Percentiles rank a stretch among this genome's conserved stretches.
Evolutionary conservation across 2,113 vertebrate genomes (phyloP).

Genomic region (Maylandia zebra): DNA sequence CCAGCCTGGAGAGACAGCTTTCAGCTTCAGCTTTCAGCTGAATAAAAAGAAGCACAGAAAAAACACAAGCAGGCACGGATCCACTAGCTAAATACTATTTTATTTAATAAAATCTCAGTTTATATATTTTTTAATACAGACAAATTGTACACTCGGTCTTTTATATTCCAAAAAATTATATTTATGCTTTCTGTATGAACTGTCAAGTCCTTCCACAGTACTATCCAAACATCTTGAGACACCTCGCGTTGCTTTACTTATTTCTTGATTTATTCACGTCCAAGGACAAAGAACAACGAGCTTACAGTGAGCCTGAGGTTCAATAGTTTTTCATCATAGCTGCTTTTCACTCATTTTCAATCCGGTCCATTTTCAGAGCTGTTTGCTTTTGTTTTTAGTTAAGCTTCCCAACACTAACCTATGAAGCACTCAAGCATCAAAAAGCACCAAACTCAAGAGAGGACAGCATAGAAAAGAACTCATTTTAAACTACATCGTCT

Average conservation of each 20-base stretch:
- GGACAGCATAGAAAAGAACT: not conserved
- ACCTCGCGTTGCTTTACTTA: not conserved
- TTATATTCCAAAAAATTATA: not conserved
- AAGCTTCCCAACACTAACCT: not conserved
- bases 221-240: not conserved
- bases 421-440: not conserved
- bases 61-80: not conserved
- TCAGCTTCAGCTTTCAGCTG: not conserved
- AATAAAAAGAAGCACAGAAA: not conserved
- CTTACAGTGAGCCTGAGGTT: not conserved
- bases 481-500: not conserved
- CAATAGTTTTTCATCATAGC: accelerated
- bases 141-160: not conserved
- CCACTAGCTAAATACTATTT: not conserved
- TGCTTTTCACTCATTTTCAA: not conserved
- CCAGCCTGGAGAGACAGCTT: conserved; percentile 38
- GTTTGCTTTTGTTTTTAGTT: not conserved
- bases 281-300: not conserved
- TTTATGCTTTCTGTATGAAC: not conserved
- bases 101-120: not conserved
- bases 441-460: not conserved
- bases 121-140: not conserved
- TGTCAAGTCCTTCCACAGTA: not conserved
- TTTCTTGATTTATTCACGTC: not conserved
- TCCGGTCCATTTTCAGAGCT: not conserved